A percentile compares a stretch with the other conserved stretches of the same genome.
These are phyloP conservation scores for Urechis unicinctus DNA, from an alignment of 2,888 invertebrate species.

Conservation along the genomic window DNA sequence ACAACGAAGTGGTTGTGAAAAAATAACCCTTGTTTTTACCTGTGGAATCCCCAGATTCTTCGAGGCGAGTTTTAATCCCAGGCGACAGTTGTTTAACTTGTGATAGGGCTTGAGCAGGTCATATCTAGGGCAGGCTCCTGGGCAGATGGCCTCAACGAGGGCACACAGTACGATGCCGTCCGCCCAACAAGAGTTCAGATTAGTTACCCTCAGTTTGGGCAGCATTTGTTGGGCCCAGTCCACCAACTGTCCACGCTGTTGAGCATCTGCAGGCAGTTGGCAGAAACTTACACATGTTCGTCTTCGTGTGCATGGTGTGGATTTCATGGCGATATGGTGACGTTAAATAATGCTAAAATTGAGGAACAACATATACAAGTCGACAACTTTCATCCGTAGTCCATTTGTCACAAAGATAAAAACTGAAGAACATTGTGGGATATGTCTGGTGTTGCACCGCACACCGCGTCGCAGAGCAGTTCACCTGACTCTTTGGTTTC, in stretches of 20 bases:
- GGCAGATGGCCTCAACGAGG: conserved; percentile 41
- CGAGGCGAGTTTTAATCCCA: conserved; percentile 38
- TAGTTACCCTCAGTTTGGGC: conserved; percentile 21
- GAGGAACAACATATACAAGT: no score
- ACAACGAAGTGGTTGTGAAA: not conserved
- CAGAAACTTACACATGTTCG: no score
- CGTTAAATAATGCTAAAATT: no score
- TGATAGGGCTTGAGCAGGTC: conserved; percentile 37
- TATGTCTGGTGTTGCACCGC: no score
- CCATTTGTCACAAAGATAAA: no score
- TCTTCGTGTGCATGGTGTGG: no score
- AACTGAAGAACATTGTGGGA: no score
- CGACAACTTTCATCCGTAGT: no score
- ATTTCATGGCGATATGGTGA: no score
- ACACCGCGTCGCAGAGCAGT: no score
- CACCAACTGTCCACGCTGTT: conserved; percentile 26
- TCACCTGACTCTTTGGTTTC: no score
- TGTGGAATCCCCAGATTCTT: conserved; percentile 30
- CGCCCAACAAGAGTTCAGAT: conserved; percentile 42
- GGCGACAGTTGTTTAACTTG: conserved; percentile 39
- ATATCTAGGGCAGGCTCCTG: conserved; percentile 44
- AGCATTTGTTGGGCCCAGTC: conserved; percentile 31
- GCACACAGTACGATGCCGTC: conserved; percentile 47
- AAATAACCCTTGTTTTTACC: not conserved
- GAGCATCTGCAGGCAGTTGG: conserved; percentile 29